A percentile compares a stretch with the other conserved stretches of the same genome.
Conservation (phyloP, 2,113 vertebrate species). For the Sapayoa aenigma region DNA sequence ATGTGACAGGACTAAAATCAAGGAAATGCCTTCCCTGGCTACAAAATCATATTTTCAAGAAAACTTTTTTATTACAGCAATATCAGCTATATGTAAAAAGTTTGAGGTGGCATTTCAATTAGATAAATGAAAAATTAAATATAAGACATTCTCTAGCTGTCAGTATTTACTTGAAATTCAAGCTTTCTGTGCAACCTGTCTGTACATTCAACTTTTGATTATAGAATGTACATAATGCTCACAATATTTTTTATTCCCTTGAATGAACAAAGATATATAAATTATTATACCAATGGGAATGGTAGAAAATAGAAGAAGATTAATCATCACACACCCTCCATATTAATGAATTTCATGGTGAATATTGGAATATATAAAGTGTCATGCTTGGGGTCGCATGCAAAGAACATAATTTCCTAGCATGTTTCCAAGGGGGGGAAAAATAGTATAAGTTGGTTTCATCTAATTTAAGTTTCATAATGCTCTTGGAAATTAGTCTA, state of each 20-base stretch:
- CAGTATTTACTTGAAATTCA: constrained; percentile 27
- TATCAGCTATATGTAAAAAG: constrained; percentile 2
- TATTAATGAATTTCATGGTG: background rate
- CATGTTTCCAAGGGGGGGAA: background rate
- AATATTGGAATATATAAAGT: background rate
- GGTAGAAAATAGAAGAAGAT: background rate
- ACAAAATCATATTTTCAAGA: constrained; percentile 38
- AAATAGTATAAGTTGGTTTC: background rate
- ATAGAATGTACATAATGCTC: background rate
- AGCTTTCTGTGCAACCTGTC: background rate
- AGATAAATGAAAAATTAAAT: constrained; percentile 36
- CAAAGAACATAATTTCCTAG: constrained; percentile 1
- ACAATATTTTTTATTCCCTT: background rate
- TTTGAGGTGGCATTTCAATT: constrained; percentile 34
- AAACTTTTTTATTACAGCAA: constrained; percentile 10
- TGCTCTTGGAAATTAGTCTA: constrained; percentile 11
- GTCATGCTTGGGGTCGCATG: background rate
- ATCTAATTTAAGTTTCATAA: constrained; percentile 30
- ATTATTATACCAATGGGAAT: background rate
- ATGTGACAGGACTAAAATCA: constrained; percentile 55
- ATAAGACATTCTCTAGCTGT: background rate
- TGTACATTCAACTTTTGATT: background rate
- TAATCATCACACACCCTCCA: background rate
- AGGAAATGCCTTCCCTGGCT: constrained; percentile 24
- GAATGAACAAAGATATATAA: background rate